Evolutionary conservation across 92 coral and sea anemone genomes (phyloP).

Genomic region (Epizoanthus illoricatus): DNA sequence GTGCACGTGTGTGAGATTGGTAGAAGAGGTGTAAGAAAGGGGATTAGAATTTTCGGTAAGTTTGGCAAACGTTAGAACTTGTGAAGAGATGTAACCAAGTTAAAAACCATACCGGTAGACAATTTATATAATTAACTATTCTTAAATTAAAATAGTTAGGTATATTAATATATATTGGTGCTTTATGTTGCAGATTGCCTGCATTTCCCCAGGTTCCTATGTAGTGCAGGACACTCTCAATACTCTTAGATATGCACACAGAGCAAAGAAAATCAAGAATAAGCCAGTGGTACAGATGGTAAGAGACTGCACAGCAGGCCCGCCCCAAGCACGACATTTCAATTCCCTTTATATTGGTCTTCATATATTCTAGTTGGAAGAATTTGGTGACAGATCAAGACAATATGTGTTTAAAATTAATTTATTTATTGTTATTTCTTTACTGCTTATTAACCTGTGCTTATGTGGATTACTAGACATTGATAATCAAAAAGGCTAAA

Average conservation of each 20-base stretch:
- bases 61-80: too few relatives aligned
- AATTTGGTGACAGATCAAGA: too few relatives aligned
- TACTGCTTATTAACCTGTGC: too few relatives aligned
- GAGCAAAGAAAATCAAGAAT: constrained; percentile 97
- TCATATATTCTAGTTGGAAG: neutral
- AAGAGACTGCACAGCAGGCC: constrained; percentile 6
- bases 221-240: constrained; percentile 91
- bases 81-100: too few relatives aligned
- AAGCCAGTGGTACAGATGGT: constrained; percentile 99
- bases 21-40: too few relatives aligned
- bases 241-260: constrained; percentile 93
- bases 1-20: too few relatives aligned
- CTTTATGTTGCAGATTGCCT: constrained; percentile 78
- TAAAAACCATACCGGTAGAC: too few relatives aligned
- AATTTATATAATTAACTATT: neutral
- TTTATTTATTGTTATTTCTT: too few relatives aligned
- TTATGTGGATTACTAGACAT: too few relatives aligned
- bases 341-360: neutral
- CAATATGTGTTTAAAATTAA: too few relatives aligned
- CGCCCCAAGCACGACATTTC: neutral
- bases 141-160: neutral
- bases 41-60: too few relatives aligned
- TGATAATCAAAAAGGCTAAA: too few relatives aligned
- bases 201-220: constrained; percentile 97
- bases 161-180: neutral